Evolutionary conservation across 2,113 vertebrate species (phyloP), one percentile per base, ranked within the genome.

Genomic region (Platichthys flesus): DNA sequence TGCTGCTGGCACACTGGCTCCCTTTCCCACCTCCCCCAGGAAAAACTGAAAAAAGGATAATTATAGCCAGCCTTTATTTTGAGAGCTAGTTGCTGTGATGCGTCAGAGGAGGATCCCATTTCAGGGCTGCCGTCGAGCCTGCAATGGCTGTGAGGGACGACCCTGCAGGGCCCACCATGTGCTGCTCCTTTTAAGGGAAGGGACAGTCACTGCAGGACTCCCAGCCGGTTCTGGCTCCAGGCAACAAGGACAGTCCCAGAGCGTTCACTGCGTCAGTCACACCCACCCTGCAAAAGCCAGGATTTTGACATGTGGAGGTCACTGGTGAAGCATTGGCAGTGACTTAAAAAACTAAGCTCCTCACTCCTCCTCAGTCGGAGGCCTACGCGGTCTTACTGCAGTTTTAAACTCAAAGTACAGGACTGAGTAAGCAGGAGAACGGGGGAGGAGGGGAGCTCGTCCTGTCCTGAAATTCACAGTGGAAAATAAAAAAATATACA

Each of bases 101-200:
- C 82, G 65, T 84, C 81, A 89, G 81, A 84, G 61, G 64, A 76
- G 85, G 90, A 87, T 91, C 89, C 68, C 81, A 31, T 94, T 93
- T 88, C 91, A 91, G 74, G 35, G 58, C 60, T 49, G 77, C 75
- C 57, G 67, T 81, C 62, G 54, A 88, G 85, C 79, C 87, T 71
- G 82, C 84, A 81, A 84, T 82, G 79, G 81, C 51, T 54, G 67
- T 49, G 65, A 74, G 85, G 86, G 87, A 82, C 68, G 71, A 79
- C 83, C 72, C 76, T 20, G 78, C 28, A 3, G 74, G 74, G 51
- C 52, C 1, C 7, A 51, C 82, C 86, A 85, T 82, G 90, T 89
- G 89, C 84, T 83, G 88, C 84, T 87, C 93, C 94, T 94, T 95
- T 85, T 93, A 93, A 93, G 93, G 93, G 75, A 79, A 88, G 85